Evolutionary conservation across 2,113 vertebrate species (phyloP), one percentile per base, ranked within the genome.

Genomic region (Holacanthus passer): DNA sequence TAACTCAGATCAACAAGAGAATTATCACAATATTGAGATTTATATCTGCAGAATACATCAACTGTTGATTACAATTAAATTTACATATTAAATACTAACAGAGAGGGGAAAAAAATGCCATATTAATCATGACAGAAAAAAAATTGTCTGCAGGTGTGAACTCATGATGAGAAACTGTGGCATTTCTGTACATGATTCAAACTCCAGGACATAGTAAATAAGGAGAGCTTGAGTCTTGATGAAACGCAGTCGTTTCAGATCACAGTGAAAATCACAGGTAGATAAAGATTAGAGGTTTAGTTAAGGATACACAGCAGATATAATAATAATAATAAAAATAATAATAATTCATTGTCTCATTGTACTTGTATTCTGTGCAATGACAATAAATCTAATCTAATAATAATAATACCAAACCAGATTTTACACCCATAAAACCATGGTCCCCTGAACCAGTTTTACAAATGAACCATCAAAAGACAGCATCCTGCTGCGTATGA

Each of bases 191-290:
- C 73, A 84, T 70, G 63, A 82, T 64, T 84, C 9, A 82, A 76
- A 91, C 87, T 56, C 43, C 52, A 81, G 69, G 37, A 71, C 22
- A 77, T 52, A 32, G 7, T 52, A 32, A 81, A 82, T 53, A 19
- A 77, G 19, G 6, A 79, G 77, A 43, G 45, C 52, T 71, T 58
- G 32, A 65, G 55, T 78, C 43, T 73, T 27, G 32, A 47, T 24
- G 31, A 71, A 69, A 62, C 45, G 59, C n/a, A 22, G 17, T 50
- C n/a, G 53, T 79, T 87, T 79, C n/a, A 79, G 47, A 78, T 91
- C 88, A 92, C 89, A 93, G 87, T 93, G 88, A 87, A 74, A 86
- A 81, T 77, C 68, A 81, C 79, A 82, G 77, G 72, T 84, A 79
- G 77, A 82, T 77, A 73, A 81, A 79, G 32, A 71, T 85, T 20